Base-by-base conservation (phyloP, 2,888 invertebrate species). In the Amphipoea lucens region DNA sequence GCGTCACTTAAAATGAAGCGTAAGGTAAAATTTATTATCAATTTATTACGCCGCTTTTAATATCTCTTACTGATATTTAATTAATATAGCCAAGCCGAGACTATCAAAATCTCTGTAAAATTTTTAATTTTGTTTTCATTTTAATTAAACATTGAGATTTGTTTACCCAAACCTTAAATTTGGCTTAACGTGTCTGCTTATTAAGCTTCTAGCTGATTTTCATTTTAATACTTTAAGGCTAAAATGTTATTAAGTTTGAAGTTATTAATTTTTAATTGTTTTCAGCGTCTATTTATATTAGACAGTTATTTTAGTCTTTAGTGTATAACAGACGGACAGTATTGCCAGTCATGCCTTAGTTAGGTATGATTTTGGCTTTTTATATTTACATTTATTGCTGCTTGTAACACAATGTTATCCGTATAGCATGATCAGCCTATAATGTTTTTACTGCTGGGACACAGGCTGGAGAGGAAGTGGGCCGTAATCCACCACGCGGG, bases 121-220 rank as follows among this genome's bases (percentile, higher is more conserved):
- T 79, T 87, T 79, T 85, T 84, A 85, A 85, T 85, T 76, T 79
- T 76, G 83, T 86, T 83, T 83, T 67, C 82, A 81, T 82, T 87
- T 90, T 88, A 88, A 90, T 90, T 88, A 90, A 90, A 87, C 78
- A 84, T 84, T 80, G 81, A 80, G 62, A 83, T 75, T 87, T 89
- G 80, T 87, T 87, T 77, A 60, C 81, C 57, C 51, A 79, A 78
- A 80, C 79, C 76, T 65, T 83, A 81, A 89, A 87, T 86, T 84
- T 70, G 60, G 82, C 82, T 84, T 83, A 87, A 84, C 78, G 74
- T 80, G 78, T 85, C 83, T 81, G 79, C 79, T 89, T 81, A 89
- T 81, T 76, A 86, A 83, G 78, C 76, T 75, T 75, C 71, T 83
- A 67, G 76, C 65, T 70, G 68, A 79, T 57, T 82, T 85, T 82